Percentiles rank a stretch among this genome's conserved stretches.
phyloP scores from a whole-genome alignment of 2,797 vertebrate genomes.

The Phataginus tricuspis region DNA sequence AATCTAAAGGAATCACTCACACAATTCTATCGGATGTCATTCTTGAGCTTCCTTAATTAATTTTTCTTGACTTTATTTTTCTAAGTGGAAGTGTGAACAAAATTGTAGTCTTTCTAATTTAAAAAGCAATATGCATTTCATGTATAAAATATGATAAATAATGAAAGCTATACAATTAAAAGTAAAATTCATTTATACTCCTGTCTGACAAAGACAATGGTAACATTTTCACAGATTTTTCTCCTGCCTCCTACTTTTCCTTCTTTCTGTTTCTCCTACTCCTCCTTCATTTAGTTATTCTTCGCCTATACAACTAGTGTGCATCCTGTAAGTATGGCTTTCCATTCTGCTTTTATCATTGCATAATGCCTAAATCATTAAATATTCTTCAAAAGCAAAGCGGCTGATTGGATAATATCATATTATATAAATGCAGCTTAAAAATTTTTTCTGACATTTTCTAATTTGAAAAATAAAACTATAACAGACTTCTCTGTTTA shows the following conservation, averaged over 20 bases:
- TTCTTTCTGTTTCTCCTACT: neutral
- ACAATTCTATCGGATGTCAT: neutral
- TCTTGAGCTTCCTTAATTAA: conserved; percentile 1
- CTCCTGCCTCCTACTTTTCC: neutral
- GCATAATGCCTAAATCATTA: neutral
- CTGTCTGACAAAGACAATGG: neutral
- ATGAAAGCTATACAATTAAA: neutral
- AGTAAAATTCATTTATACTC: neutral
- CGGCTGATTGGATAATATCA: neutral
- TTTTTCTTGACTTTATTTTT: conserved; percentile 32
- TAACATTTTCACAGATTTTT: conserved; percentile 1
- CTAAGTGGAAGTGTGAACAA: neutral
- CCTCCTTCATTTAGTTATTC: neutral
- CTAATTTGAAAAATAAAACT: neutral
- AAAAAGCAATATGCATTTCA: neutral
- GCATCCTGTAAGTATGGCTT: neutral
- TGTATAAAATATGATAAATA: neutral
- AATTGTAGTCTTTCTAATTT: neutral
- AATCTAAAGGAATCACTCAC: conserved; percentile 41
- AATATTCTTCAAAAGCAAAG: conserved; percentile 33
- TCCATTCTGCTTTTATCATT: conserved; percentile 1
- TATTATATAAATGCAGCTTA: neutral
- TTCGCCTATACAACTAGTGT: neutral
- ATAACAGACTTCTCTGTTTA: neutral
- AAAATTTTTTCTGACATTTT: neutral